Evolutionary conservation across 2,888 invertebrate species (phyloP).

Genomic region (Pristionchus arcanus): DNA sequence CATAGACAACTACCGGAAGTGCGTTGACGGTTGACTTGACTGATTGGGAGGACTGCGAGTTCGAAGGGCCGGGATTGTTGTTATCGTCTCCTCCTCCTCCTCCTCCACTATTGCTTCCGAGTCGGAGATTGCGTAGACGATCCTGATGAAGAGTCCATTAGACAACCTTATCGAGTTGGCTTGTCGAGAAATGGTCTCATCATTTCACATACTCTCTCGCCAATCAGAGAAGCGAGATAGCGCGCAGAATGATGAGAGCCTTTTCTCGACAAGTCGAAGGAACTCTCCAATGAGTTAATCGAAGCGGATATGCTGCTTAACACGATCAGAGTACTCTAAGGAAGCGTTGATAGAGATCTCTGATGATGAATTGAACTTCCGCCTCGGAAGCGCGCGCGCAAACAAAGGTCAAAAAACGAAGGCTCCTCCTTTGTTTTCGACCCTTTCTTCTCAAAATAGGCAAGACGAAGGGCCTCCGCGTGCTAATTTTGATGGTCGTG

Average conservation of each 20-base stretch:
- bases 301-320: neutral
- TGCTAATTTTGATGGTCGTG: slow-evolving; percentile 20
- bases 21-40: neutral
- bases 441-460: neutral
- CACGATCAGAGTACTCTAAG: neutral
- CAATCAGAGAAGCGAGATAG: too few species aligned
- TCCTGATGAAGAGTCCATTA: slow-evolving; percentile 34
- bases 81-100: slow-evolving; percentile 2
- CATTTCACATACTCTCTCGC: too few species aligned
- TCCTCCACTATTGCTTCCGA: neutral
- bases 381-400: neutral
- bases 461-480: neutral
- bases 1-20: neutral
- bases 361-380: neutral
- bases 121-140: slow-evolving; percentile 37
- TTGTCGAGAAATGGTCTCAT: neutral
- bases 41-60: slow-evolving; percentile 3
- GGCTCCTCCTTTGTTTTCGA: neutral
- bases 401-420: neutral
- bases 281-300: too few species aligned
- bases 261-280: too few species aligned
- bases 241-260: too few species aligned
- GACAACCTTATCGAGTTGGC: neutral
- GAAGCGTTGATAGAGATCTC: neutral
- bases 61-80: slow-evolving; percentile 20